Base-by-base conservation (phyloP, 2,888 invertebrate genomes). In the Aspidiotus destructor region DNA sequence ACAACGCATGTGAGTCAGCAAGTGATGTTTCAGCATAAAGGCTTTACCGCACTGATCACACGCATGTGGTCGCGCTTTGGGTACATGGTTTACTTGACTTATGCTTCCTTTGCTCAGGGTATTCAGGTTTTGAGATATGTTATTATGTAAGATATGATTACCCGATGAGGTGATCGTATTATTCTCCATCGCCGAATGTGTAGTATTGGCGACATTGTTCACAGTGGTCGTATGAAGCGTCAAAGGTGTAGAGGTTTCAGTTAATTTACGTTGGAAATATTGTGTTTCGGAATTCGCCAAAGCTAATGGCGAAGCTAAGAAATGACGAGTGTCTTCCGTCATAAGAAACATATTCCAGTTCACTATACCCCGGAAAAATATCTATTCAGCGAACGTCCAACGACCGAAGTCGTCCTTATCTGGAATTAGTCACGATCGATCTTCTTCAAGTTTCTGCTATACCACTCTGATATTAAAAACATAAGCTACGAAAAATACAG, bases 1-100 rank as follows among this genome's bases (percentile, higher is more conserved):
- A 6, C 88, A 88, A 74, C 89, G 82, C 69, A 88, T 87, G 74
- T 90, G 89, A 17, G 89, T 89, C 1, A 89, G 88, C 44, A 75
- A 69, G 69, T 75, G 75, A 71, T 75, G 75, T 69, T 75, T 75
- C 71, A 75, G 70, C 54, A 75, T 71, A 70, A 75, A 75, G 8
- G 75, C 74, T 70, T 75, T 75, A 13, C 75, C 75, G 70, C 75
- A 75, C 69, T 75, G 75, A 68, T 73, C 74, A 62, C 75, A 75
- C 1, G 73, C 73, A 69, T 75, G 75, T 13, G 75, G 75, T 15
- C 75, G 71, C 62, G 74, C 75, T 71, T 75, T 75, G 1, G 73
- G 71, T 3, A 70, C 57, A 64, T 70, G 70, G 61, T 62, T 15
- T 55, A 40, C 17, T 28, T 16, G 7, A 41, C 57, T 13, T 41